Evolutionary conservation across 2,888 invertebrate species (phyloP).

Genomic region (Deroplatys truncata): DNA sequence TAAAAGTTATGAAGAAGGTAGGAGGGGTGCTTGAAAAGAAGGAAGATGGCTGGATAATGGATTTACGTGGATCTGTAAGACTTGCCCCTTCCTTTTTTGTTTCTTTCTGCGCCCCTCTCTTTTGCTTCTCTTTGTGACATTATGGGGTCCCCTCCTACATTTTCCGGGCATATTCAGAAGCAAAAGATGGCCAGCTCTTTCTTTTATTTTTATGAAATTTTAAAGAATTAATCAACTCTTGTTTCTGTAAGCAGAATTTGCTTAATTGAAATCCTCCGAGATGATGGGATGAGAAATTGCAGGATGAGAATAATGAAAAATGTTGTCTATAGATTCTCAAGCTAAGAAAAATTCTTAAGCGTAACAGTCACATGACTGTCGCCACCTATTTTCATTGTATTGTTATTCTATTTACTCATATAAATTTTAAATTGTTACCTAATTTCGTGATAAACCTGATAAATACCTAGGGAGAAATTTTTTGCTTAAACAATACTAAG

Average conservation of each 20-base stretch:
- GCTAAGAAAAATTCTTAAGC: too few relatives aligned
- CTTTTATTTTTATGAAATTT: constrained; percentile 5
- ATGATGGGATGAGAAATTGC: not conserved
- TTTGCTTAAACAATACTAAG: too few relatives aligned
- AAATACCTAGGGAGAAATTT: too few relatives aligned
- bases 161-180: not conserved
- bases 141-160: not conserved
- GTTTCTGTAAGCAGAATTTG: not conserved
- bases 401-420: too few relatives aligned
- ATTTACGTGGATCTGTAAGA: not conserved
- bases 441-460: too few relatives aligned
- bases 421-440: too few relatives aligned
- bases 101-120: not conserved
- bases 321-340: not conserved
- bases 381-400: too few relatives aligned
- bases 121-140: not conserved
- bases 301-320: not conserved
- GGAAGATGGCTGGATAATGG: constrained; percentile 11
- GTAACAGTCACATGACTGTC: too few relatives aligned
- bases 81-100: not conserved
- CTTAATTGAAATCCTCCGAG: not conserved
- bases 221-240: constrained; percentile 8
- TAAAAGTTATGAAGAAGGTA: constrained; percentile 10
- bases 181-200: not conserved
- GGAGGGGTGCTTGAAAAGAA: not conserved